Evolutionary conservation across 2,888 invertebrate genomes (phyloP).

Genomic region (Amaurobius ferox): DNA sequence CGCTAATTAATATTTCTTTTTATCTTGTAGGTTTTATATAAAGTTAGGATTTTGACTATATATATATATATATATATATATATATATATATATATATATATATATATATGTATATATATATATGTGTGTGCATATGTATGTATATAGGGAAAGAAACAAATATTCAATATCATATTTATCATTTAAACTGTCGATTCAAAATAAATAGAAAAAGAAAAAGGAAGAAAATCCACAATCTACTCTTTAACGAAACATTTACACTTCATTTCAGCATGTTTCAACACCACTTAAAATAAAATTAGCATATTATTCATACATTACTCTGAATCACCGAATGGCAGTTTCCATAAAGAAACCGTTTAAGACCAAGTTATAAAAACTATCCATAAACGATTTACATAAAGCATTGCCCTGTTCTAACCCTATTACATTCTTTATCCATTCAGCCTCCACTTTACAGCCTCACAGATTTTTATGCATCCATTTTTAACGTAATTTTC

Average conservation of each 20-base stretch:
- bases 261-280: not conserved
- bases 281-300: not conserved
- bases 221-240: too few species aligned
- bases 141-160: too few species aligned
- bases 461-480: conserved; percentile 45
- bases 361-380: conserved; percentile 38
- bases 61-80: too few species aligned
- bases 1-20: too few species aligned
- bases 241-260: not conserved
- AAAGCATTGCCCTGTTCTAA: conserved; percentile 38
- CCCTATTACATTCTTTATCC: conserved; percentile 25
- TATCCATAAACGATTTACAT: conserved; percentile 53
- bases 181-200: too few species aligned
- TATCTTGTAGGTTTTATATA: too few species aligned
- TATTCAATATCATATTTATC: too few species aligned
- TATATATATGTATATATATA: too few species aligned
- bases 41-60: too few species aligned
- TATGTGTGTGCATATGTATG: too few species aligned
- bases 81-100: too few species aligned
- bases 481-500: conserved; percentile 63
- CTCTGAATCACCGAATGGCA: not conserved
- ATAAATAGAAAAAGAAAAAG: too few species aligned
- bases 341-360: not conserved
- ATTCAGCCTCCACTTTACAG: conserved; percentile 54
- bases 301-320: not conserved